phyloP scores from a whole-genome alignment of 2,888 invertebrate genomes.

The Tetropium fuscum region DNA sequence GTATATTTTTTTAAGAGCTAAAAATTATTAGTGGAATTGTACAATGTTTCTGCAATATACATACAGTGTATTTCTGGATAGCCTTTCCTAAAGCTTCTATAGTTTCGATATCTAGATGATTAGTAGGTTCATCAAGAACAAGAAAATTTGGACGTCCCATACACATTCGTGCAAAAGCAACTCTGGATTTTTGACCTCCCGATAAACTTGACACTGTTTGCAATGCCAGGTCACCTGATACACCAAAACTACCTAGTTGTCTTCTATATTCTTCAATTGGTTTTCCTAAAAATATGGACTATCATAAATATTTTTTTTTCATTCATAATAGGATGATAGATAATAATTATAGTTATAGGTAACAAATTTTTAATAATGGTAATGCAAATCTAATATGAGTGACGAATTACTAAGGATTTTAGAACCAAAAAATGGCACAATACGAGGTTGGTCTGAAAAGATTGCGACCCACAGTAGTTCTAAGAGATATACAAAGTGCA shows the following conservation, averaged over 20 bases:
- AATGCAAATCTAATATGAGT: too few relatives aligned
- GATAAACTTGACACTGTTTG: slow-evolving; percentile 94
- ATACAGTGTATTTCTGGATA: slow-evolving; percentile 89
- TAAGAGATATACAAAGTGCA: too few relatives aligned
- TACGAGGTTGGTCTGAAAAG: too few relatives aligned
- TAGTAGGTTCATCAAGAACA: slow-evolving; percentile 98
- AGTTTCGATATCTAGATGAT: slow-evolving; percentile 98
- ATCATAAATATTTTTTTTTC: too few relatives aligned
- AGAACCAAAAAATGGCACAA: too few relatives aligned
- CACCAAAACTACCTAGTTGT: slow-evolving; percentile 95
- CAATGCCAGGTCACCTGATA: slow-evolving; percentile 93
- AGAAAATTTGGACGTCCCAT: slow-evolving; percentile 96
- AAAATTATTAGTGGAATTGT: slow-evolving; percentile 1
- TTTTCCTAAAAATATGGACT: slow-evolving; percentile 78
- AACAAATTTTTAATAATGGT: too few relatives aligned
- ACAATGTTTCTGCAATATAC: slow-evolving; percentile 45
- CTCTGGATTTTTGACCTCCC: slow-evolving; percentile 98
- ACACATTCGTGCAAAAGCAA: slow-evolving; percentile 97
- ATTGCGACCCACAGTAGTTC: too few relatives aligned
- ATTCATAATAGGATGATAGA: too few relatives aligned
- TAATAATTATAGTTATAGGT: too few relatives aligned
- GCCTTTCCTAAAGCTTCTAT: slow-evolving; percentile 97
- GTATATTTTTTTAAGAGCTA: too few relatives aligned
- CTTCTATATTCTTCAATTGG: slow-evolving; percentile 92
- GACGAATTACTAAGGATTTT: too few relatives aligned